Evolutionary conservation across 2,113 vertebrate genomes (phyloP), one percentile per base, ranked within the genome.

Genomic region (Hydrochoerus hydrochaeris): DNA sequence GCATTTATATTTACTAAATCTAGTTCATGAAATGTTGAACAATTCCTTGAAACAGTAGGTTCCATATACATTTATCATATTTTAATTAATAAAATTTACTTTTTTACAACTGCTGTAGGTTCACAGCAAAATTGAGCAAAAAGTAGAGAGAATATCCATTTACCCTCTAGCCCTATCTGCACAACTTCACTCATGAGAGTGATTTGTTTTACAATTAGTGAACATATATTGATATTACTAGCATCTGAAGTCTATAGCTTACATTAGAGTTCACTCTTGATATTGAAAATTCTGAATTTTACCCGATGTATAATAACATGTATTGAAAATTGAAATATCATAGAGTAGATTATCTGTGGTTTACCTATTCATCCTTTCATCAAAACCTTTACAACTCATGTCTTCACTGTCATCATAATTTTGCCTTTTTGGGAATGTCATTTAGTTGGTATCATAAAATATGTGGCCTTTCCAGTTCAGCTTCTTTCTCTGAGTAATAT

Each of bases 101-200:
- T 62, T 80, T 35, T 83, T 46, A 71, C 28, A 91, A 20, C 28
- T 32, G 28, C 22, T 69, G 17, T 57, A 24, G 38, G 49, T 67
- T 35, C 78, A 67, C 26, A 58, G 20, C n/a, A 69, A 69, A 67
- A 91, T 0, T 35, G n/a, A 69, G 20, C 65, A 41, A 28, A 67
- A 82, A 32, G 35, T 57, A 41, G 1, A 57, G 7, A n/a, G 38
- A 14, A 69, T 60, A 19, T 17, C 13, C 14, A 2, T 38, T 3
- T 3, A 46, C 16, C 0, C 13, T 26, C n/a, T 1, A 28, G 2
- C 13, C 30, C 5, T 1, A 13, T 5, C 2, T 5, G 0, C 7
- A 38, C 19, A 69, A 49, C 8, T 32, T 62, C 54, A 11, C 16
- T 26, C 14, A 71, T 8, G 4, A 28, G 26, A 58, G 30, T 35